phyloP scores from a whole-genome alignment of 2,797 vertebrate species.

The Labeo calbasu region DNA sequence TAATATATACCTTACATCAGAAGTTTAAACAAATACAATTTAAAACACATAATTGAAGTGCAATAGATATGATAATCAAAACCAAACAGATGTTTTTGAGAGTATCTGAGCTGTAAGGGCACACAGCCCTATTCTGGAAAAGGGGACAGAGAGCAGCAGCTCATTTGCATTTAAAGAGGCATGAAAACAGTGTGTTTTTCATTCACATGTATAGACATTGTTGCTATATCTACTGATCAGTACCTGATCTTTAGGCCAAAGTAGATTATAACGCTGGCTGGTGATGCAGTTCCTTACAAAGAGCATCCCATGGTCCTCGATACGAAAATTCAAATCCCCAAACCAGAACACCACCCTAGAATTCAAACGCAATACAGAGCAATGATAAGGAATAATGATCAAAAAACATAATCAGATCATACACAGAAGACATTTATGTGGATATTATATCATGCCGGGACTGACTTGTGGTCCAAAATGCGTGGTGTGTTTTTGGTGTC shows the following conservation, averaged over 20 bases:
- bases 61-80: too few relatives aligned
- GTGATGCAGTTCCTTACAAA: constrained; percentile 87
- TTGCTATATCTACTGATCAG: background rate
- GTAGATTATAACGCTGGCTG: constrained; percentile 78
- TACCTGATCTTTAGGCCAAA: constrained; percentile 97
- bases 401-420: background rate
- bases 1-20: too few relatives aligned
- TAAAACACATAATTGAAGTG: too few relatives aligned
- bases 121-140: too few relatives aligned
- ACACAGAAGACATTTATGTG: background rate
- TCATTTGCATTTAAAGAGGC: too few relatives aligned
- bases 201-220: background rate
- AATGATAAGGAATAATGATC: background rate
- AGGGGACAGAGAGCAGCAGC: too few relatives aligned
- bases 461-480: constrained; percentile 90
- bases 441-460: background rate
- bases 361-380: background rate
- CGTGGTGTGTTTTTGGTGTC: constrained; percentile 73
- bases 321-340: constrained; percentile 95
- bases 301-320: constrained; percentile 90
- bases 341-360: constrained; percentile 91
- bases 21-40: too few relatives aligned
- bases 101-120: too few relatives aligned
- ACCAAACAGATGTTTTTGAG: too few relatives aligned
- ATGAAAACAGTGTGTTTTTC: background rate